Evolutionary conservation across 2,888 invertebrate genomes (phyloP), one percentile per base, ranked within the genome.

Genomic region (Andricus curvator): DNA sequence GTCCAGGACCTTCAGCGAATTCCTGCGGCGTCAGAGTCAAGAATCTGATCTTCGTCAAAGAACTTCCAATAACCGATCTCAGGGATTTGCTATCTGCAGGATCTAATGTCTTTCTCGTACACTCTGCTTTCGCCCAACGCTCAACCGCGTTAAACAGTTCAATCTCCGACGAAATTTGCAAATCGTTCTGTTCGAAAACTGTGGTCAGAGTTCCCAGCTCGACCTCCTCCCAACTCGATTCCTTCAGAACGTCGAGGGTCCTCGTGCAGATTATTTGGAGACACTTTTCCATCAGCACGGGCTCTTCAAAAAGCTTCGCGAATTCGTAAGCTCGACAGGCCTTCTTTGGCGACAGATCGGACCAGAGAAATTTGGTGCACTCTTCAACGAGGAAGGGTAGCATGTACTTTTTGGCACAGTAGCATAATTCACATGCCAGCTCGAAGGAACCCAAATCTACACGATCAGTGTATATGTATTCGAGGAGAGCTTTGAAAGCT

Each of bases 351-450:
- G 95, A 95, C 60, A 96, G 92, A 90, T 96, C 96, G 0, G 96
- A 96, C 97, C 97, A 97, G n/a, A 97, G 93, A 88, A 95, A 97
- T 83, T 96, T 95, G 0, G 97, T 97, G 90, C 97, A 97, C 86
- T 96, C 96, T 84, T 97, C 96, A 0, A 97, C 97, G 13, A 97
- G 94, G 91, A 96, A 95, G 0, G 97, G 97, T 79, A 97, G 91
- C 96, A 97, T 96, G 88, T 97, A 97, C 89, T 97, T 97, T 89
- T 97, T 97, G 15, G 97, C 97, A 79, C 96, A 97, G 91, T 97
- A 97, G 90, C 97, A 97, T 56, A 97, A 91, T 88, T 97, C 97
- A 91, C 97, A 97, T 0, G 97, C 97, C 89, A 97, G 96, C 88
- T 97, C 97, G 90, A 97, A 97, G 0, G 97, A 97, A 81, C 95